These are phyloP conservation scores for Globodera ellingtonae DNA, from an alignment of 1,140 invertebrate species.

Conservation along the genomic window DNA sequence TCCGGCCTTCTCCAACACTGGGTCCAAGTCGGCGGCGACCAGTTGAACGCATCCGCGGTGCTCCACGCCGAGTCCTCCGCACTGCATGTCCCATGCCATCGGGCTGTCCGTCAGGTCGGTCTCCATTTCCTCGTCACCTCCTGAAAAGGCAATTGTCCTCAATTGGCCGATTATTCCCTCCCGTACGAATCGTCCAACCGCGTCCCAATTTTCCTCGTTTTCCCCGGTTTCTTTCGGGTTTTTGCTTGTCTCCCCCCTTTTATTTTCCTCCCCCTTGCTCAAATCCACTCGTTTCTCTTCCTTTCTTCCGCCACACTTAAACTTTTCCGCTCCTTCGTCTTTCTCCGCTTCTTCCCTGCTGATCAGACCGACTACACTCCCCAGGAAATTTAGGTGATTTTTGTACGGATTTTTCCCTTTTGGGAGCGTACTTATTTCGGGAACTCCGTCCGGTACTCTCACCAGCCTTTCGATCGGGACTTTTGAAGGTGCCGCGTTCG, in stretches of 20 bases:
- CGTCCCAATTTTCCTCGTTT: not conserved
- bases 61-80: not conserved
- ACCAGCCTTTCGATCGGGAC: not conserved
- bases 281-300: not conserved
- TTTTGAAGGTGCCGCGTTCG: not conserved
- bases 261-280: too few species aligned
- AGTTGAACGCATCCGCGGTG: not conserved
- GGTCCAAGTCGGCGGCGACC: not conserved
- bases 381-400: not conserved
- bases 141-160: constrained; percentile 12
- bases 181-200: not conserved
- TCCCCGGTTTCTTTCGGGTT: not conserved
- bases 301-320: not conserved
- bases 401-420: constrained; percentile 10
- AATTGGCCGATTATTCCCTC: not conserved
- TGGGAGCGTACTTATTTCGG: not conserved
- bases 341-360: too few species aligned
- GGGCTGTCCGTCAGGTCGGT: too few species aligned
- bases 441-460: not conserved
- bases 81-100: too few species aligned
- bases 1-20: constrained; percentile 69
- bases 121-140: not conserved
- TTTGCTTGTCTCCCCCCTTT: not conserved
- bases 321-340: too few species aligned
- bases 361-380: not conserved